Evolutionary conservation across 2,888 invertebrate species (phyloP).

Genomic region (Clostera curtula): DNA sequence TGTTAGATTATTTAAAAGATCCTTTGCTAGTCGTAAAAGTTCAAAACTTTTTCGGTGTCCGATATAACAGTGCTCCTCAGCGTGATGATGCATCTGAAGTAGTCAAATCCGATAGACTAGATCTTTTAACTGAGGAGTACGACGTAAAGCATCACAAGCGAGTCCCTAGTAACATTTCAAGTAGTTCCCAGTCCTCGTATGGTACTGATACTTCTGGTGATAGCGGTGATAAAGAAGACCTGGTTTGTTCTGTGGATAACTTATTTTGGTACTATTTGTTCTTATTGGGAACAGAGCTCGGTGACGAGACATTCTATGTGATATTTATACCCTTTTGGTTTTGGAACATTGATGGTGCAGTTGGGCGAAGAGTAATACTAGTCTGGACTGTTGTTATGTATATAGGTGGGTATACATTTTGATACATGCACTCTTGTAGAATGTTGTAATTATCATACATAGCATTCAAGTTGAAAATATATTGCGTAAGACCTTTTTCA

Average conservation of each 20-base stretch:
- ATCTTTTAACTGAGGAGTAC: slow-evolving; percentile 32
- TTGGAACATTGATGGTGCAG: slow-evolving; percentile 94
- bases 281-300: slow-evolving; percentile 87
- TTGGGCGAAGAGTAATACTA: slow-evolving; percentile 86
- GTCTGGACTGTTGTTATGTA: slow-evolving; percentile 91
- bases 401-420: slow-evolving; percentile 74
- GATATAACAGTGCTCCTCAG: slow-evolving; percentile 48
- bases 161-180: slow-evolving; percentile 54
- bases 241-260: slow-evolving; percentile 76
- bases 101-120: slow-evolving; percentile 40
- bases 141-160: slow-evolving; percentile 50
- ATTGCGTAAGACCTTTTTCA: too few species aligned
- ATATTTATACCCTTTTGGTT: slow-evolving; percentile 95
- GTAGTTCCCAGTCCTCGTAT: slow-evolving; percentile 53
- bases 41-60: slow-evolving; percentile 86
- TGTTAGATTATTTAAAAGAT: slow-evolving; percentile 82
- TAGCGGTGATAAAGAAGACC: slow-evolving; percentile 42
- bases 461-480: too few species aligned
- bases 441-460: too few species aligned
- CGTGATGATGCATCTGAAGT: slow-evolving; percentile 39
- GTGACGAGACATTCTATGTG: slow-evolving; percentile 93
- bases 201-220: slow-evolving; percentile 57
- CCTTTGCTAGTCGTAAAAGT: slow-evolving; percentile 85
- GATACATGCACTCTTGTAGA: slow-evolving; percentile 3
- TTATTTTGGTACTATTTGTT: slow-evolving; percentile 91